Percentiles rank a stretch among this genome's conserved stretches.
Evolutionary conservation across 2,797 vertebrate genomes (phyloP).

Genomic region (Aphelocoma californica): DNA sequence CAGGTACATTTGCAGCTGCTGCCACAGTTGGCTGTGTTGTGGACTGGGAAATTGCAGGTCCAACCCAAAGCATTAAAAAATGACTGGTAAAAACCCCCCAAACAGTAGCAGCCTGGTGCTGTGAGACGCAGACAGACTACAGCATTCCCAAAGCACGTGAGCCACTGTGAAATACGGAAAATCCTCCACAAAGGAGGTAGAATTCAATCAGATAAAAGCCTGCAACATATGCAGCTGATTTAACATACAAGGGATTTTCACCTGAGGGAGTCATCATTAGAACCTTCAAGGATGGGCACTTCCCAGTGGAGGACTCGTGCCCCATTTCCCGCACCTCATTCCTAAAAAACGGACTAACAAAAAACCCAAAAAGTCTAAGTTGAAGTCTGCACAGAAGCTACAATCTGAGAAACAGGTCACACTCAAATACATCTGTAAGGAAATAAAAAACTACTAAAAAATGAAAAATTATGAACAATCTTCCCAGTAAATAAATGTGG

Average conservation of each 20-base stretch:
- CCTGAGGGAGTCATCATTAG: neutral
- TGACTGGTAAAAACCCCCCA: fast-evolving
- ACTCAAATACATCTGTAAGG: neutral
- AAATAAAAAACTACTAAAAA: neutral
- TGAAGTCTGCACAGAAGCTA: neutral
- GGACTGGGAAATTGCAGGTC: neutral
- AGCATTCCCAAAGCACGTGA: neutral
- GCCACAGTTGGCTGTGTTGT: fast-evolving
- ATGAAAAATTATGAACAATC: fast-evolving
- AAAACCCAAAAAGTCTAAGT: fast-evolving
- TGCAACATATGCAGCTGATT: fast-evolving
- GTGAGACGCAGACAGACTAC: neutral
- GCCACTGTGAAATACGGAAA: fast-evolving
- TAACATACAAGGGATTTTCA: neutral
- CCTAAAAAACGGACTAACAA: neutral
- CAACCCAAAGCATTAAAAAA: neutral
- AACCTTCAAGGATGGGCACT: neutral
- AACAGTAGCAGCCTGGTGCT: neutral
- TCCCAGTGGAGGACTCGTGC: neutral
- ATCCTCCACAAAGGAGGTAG: neutral
- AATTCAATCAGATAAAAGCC: neutral
- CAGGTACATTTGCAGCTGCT: fast-evolving
- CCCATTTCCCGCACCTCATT: neutral
- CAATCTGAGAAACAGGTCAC: neutral
- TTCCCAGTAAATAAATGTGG: fast-evolving